Percentiles rank a stretch among this genome's conserved stretches.
These are phyloP conservation scores for Cyclina sinensis DNA, from an alignment of 1,140 invertebrate species.

Conservation along the genomic window DNA sequence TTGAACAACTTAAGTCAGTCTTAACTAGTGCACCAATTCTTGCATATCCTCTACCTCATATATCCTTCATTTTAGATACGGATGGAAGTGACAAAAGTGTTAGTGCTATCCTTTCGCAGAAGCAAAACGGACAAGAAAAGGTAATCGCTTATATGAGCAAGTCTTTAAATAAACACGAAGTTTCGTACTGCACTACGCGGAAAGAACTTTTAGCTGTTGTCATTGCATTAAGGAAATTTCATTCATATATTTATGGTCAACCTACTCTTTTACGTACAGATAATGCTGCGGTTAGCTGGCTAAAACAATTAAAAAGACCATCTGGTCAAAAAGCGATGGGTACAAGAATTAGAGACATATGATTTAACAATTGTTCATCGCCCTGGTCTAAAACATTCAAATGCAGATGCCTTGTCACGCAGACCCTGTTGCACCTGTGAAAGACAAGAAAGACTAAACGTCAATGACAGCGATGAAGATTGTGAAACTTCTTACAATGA, in stretches of 20 bases:
- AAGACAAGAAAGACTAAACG: not conserved
- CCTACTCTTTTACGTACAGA: conserved; percentile 69
- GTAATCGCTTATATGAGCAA: too few species aligned
- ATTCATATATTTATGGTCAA: conserved; percentile 70
- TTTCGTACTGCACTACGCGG: conserved; percentile 84
- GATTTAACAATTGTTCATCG: not conserved
- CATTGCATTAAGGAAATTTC: conserved; percentile 59
- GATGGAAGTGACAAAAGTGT: conserved; percentile 51
- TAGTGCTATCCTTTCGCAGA: too few species aligned
- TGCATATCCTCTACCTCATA: conserved; percentile 14
- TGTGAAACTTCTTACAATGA: not conserved
- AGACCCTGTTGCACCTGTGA: not conserved
- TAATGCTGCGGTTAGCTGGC: conserved; percentile 74
- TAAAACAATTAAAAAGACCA: conserved; percentile 41
- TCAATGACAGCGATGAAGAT: not conserved
- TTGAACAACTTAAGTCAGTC: conserved; percentile 65
- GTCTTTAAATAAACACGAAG: conserved; percentile 81
- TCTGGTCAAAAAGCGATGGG: conserved; percentile 8
- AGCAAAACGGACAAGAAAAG: too few species aligned
- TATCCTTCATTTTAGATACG: conserved; percentile 71
- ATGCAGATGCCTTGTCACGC: conserved; percentile 11
- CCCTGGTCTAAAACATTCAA: not conserved
- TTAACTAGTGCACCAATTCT: conserved; percentile 65
- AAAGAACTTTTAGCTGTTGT: conserved; percentile 75
- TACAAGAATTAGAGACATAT: conserved; percentile 20